Evolutionary conservation across 2,113 vertebrate species (phyloP).

Genomic region (Ptilorrhoa leucosticta): DNA sequence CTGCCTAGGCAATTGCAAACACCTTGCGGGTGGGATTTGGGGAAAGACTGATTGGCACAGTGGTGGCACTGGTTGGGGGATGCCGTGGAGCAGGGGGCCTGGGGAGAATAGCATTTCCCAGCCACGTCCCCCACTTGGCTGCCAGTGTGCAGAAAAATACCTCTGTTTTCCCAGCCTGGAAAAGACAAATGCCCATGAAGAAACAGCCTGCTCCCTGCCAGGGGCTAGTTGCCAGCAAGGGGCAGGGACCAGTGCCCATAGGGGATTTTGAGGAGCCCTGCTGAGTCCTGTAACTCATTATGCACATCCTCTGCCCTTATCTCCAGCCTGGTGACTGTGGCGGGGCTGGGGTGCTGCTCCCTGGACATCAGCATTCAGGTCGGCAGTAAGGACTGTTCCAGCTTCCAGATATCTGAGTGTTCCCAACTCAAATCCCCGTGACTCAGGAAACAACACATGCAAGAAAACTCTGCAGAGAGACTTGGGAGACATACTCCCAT

Average conservation of each 20-base stretch:
- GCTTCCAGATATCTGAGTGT: neutral
- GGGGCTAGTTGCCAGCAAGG: neutral
- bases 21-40: rapidly evolving
- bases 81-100: neutral
- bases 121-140: neutral
- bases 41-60: neutral
- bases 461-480: neutral
- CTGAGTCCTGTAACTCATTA: neutral
- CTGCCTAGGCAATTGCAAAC: neutral
- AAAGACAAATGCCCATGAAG: neutral
- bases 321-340: neutral
- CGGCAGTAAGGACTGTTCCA: neutral
- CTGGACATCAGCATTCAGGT: neutral
- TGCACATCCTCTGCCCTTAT: neutral
- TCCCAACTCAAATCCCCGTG: neutral
- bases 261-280: neutral
- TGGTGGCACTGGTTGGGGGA: neutral
- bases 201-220: neutral
- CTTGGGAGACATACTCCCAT: neutral
- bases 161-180: neutral
- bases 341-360: neutral
- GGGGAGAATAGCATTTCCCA: neutral
- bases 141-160: neutral
- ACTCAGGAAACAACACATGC: neutral
- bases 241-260: rapidly evolving